phyloP scores from a whole-genome alignment of 1,140 invertebrate genomes.

The Cydia pomonella region DNA sequence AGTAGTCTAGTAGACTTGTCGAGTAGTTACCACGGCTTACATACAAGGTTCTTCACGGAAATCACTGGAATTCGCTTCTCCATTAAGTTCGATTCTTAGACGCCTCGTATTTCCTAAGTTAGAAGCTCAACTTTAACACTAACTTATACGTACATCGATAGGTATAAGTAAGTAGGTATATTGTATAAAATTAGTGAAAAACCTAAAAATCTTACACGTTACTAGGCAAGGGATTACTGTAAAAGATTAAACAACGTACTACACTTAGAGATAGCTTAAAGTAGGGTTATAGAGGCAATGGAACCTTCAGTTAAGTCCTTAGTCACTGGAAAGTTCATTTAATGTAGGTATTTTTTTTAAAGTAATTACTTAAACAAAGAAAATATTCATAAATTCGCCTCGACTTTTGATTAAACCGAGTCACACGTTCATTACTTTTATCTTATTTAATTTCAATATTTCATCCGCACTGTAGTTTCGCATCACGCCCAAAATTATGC shows the following conservation, averaged over 20 bases:
- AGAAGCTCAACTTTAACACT: conserved; percentile 69
- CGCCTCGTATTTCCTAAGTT: conserved; percentile 47
- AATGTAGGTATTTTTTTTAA: conserved; percentile 1
- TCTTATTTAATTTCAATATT: conserved; percentile 9
- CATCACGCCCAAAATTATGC: conserved; percentile 28
- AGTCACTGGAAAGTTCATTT: conserved; percentile 22
- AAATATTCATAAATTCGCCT: conserved; percentile 10
- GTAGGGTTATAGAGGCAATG: conserved; percentile 56
- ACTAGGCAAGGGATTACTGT: conserved; percentile 74
- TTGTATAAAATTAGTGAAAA: conserved; percentile 80
- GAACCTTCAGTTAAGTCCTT: conserved; percentile 36
- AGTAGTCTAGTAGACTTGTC: background rate
- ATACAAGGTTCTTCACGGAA: background rate
- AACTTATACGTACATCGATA: conserved; percentile 72
- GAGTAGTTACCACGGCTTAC: background rate
- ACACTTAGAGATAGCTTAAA: conserved; percentile 77
- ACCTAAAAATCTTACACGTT: conserved; percentile 72
- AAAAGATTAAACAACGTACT: conserved; percentile 71
- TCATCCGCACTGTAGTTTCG: conserved; percentile 22
- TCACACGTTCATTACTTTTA: conserved; percentile 20
- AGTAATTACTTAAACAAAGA: conserved; percentile 21
- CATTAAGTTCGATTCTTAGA: conserved; percentile 15
- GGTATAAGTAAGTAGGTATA: conserved; percentile 71
- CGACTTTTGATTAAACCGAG: conserved; percentile 4
- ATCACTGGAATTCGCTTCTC: conserved; percentile 18